Base-by-base conservation (phyloP, 2,888 invertebrate genomes). In the Acleris cristana region DNA sequence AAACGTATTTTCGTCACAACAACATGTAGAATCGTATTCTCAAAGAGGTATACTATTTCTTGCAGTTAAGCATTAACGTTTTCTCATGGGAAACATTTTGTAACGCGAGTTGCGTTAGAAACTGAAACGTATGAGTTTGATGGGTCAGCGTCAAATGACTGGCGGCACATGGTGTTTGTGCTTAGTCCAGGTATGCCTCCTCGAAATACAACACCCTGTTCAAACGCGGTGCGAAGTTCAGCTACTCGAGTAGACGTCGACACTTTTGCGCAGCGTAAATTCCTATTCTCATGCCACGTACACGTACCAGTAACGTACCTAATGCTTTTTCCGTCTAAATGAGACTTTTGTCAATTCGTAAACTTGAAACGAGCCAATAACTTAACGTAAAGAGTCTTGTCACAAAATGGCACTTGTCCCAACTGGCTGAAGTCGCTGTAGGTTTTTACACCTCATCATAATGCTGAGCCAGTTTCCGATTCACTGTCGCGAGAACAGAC, bases 141-240 rank as follows among this genome's bases (percentile, higher is more conserved):
- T 85, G 80, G 84, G 84, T 84, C 85, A 89, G 90, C 87, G 89
- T 90, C 89, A 83, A 76, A 83, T 90, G 80, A 81, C 89, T 48
- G 58, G 58, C 58, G 58, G 58, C 26, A 21, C 58, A 45, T 81
- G 87, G 88, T 89, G 88, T 87, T 88, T 89, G 80, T 86, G 88
- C 88, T 90, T 88, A 87, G 44, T 51, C 19, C 48, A 53, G 34
- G 58, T 26, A 56, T 54, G 49, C 16, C 63, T 55, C 60, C 51
- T 69, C 65, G 87, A 81, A 87, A 89, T 83, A 84, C 80, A 83
- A 88, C 81, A 87, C 85, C 81, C 79, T 49, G 56, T n/a, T 56
- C 21, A 44, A 56, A n/a, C 44, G 55, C 40, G 44, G 44, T 19
- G 23, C 44, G 56, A 59, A 59, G 14, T 18, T 14, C 53, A 57